These are phyloP conservation scores for Drosophila rellima DNA, from an alignment of 2,888 invertebrate genomes.

Conservation along the genomic window DNA sequence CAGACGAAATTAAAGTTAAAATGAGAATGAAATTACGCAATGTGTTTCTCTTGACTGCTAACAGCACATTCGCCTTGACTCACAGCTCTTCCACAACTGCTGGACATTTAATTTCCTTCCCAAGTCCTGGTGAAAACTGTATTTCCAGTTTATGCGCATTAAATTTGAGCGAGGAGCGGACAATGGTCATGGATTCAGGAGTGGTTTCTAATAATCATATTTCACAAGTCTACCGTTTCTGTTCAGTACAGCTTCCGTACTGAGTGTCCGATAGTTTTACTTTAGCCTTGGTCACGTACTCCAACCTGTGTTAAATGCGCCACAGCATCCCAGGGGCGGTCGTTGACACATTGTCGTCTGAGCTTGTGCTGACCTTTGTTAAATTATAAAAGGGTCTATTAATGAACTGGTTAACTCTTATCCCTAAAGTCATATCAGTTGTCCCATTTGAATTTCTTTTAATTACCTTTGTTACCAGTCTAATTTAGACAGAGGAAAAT, in stretches of 20 bases:
- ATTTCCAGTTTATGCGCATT: slow-evolving; percentile 44
- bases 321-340: slow-evolving; percentile 23
- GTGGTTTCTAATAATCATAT: slow-evolving; percentile 47
- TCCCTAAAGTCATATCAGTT: slow-evolving; percentile 26
- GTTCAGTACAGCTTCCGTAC: slow-evolving; percentile 6
- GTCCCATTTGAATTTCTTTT: slow-evolving; percentile 17
- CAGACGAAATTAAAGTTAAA: slow-evolving; percentile 35
- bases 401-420: slow-evolving; percentile 40
- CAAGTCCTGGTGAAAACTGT: slow-evolving; percentile 48
- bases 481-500: background rate
- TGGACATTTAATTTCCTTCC: slow-evolving; percentile 76
- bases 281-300: slow-evolving; percentile 60
- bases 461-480: slow-evolving; percentile 17
- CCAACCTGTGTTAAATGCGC: slow-evolving; percentile 58
- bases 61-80: background rate
- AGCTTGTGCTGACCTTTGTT: slow-evolving; percentile 56
- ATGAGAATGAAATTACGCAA: slow-evolving; percentile 23
- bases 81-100: slow-evolving; percentile 19
- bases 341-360: slow-evolving; percentile 64
- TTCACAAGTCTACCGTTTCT: slow-evolving; percentile 32
- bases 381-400: slow-evolving; percentile 58
- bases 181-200: slow-evolving; percentile 2
- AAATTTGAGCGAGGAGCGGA: slow-evolving; percentile 6
- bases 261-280: slow-evolving; percentile 48
- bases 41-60: slow-evolving; percentile 11